These are phyloP conservation scores for mouse (Mus musculus) DNA, from an alignment of 2,113 vertebrate species.

Conservation along the genomic window GRCm39 chr10:80342501-80343000, in stretches of 20 bases:
- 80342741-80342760: too few species aligned
- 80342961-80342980: neutral
- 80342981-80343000: neutral
- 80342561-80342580: neutral
- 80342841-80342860: too few species aligned
- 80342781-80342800: too few species aligned
- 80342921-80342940: neutral
- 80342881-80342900: too few species aligned
- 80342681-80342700: neutral
- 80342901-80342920: neutral
- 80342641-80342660: neutral
- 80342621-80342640: neutral
- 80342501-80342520: neutral
- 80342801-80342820: too few species aligned
- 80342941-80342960: neutral
- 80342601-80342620: neutral
- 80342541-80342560: neutral
- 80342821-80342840: too few species aligned
- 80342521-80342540: neutral
- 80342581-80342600: neutral
- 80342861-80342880: too few species aligned
- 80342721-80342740: too few species aligned
- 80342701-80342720: neutral
- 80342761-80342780: too few species aligned
- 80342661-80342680: neutral